A percentile compares a stretch with the other conserved stretches of the same genome.
phyloP scores from a whole-genome alignment of 2,113 vertebrate genomes.

The Chloropsis cyanopogon region DNA sequence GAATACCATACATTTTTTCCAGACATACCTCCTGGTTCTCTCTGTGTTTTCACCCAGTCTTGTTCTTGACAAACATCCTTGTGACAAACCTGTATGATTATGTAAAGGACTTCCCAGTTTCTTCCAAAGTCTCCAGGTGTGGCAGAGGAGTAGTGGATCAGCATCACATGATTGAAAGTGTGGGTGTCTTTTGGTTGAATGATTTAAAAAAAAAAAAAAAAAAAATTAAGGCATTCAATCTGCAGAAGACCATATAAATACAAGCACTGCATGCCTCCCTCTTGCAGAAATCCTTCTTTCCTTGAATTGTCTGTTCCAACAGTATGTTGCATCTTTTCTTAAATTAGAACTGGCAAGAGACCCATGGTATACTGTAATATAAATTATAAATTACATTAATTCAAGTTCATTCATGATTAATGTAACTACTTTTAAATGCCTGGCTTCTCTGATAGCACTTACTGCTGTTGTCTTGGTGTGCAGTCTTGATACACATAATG shows the following conservation, averaged over 20 bases:
- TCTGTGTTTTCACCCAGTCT: neutral
- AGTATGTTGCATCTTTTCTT: neutral
- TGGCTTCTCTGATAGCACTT: neutral
- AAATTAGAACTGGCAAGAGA: neutral
- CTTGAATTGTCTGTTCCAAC: neutral
- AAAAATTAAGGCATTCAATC: neutral
- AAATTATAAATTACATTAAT: constrained; percentile 42
- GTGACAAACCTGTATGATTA: neutral
- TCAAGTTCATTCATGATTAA: constrained; percentile 13
- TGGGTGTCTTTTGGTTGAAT: neutral
- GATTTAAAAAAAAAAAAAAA: neutral
- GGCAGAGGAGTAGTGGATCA: neutral
- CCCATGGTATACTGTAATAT: neutral
- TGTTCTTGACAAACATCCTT: neutral
- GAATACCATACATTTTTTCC: neutral
- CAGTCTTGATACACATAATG: neutral
- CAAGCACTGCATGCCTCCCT: neutral
- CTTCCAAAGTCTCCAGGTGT: neutral
- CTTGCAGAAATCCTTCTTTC: neutral
- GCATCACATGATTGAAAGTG: neutral
- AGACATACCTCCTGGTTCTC: neutral
- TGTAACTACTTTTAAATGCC: neutral
- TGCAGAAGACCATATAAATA: neutral
- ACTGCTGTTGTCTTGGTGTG: neutral
- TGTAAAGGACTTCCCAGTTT: neutral